Base-by-base conservation (phyloP, 2,113 vertebrate species). In the Laticauda laticaudata region DNA sequence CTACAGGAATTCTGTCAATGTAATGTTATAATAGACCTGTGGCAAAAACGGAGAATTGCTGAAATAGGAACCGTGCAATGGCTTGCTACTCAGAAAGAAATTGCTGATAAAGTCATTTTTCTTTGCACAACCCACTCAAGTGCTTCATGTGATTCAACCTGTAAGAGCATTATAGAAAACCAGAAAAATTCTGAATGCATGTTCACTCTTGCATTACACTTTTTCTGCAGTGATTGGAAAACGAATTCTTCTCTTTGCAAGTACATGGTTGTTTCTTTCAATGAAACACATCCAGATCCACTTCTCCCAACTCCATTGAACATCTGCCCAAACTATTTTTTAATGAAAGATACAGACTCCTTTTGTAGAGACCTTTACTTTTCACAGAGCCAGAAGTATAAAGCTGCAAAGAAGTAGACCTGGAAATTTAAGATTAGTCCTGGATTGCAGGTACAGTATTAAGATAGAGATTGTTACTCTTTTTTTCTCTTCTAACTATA, bases 41-140 rank as follows among this genome's bases (percentile, higher is more conserved):
- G 98, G 98, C 98, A 99, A 94, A 98, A 96, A 95, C 95, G 93
- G 89, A 98, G 90, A 81, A 96, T 98, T 18, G 98, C 98, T 0
- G 97, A 98, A 92, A 95, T 97, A 91, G 98, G 98, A 4, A 98
- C 96, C 0, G 96, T 98, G 91, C 98, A 98, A 86, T 98, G 98
- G 98, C 96, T 99, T 23, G 96, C 97, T 48, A 93, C 97, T 51
- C 97, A 98, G 94, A 97, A 92, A 89, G 93, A 96, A 57, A 93
- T 59, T n/a, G 98, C 97, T 0, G 95, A 98, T 0, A 97, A 87
- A 87, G 96, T 99, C 34, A 95, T 99, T 93, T 96, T 99, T 69
- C 81, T 98, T 4, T 96, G 97, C 48, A 95, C 97, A 87, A 94
- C 91, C 29, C 54, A 54, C 0, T 3, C 4, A 39, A 93, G 10